Base-by-base conservation (phyloP, 2,113 vertebrate species). In the Pelusios castaneus region DNA sequence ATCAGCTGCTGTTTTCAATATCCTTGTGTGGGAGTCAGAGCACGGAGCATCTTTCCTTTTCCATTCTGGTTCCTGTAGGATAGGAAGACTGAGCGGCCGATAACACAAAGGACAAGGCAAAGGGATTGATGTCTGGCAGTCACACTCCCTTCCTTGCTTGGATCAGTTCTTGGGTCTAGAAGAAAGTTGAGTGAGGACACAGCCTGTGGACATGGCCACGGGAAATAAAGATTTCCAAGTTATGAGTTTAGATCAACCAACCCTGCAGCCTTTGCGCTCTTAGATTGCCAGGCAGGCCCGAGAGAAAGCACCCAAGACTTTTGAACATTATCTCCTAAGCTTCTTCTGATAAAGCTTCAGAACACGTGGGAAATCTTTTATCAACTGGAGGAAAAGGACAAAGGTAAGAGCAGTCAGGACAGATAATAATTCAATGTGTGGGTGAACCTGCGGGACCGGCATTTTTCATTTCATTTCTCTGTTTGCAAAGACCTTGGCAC, bases 401-500 rank as follows among this genome's bases (percentile, higher is more conserved):
- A 97, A 94, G 94, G 85, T 85, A 96, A 92, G 94, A 96, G 92
- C 84, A 41, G 89, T 94, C 90, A 56, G 84, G 97, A 91, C 93
- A 94, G 96, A 95, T 90, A 96, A 95, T 97, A 96, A 97, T 90
- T 97, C 97, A 96, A 70, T 5, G 41, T 87, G 91, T 89, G 90
- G 95, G 82, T 82, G 89, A 96, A 95, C 90, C 93, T 90, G 70
- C 89, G 58, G 95, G 67, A 92, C 73, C 94, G 94, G 91, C 90
- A 96, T 96, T 97, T 97, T 94, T 97, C 95, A 96, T 97, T 96
- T 96, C 91, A 86, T 85, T 95, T 87, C 93, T 84, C 87, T 96
- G 92, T 97, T 97, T 97, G 95, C 97, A 93, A 90, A 97, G 96
- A 93, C 93, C 90, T 96, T 95, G 94, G 97, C 96, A 92, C 89